Percentiles rank a stretch among this genome's conserved stretches.
Evolutionary conservation across 2,113 vertebrate species (phyloP).

Genomic region (Fulica atra): DNA sequence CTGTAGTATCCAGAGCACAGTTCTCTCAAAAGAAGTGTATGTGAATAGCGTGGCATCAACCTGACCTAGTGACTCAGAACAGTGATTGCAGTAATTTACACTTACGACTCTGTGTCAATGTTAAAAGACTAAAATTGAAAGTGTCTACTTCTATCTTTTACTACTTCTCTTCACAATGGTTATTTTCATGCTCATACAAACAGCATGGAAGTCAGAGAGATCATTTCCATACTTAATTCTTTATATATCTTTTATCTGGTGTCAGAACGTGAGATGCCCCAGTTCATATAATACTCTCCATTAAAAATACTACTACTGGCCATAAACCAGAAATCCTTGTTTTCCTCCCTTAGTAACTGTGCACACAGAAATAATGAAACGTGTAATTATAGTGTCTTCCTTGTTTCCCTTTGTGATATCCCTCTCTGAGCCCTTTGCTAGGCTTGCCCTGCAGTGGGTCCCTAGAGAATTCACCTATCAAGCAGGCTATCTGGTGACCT

Average conservation of each 20-base stretch:
- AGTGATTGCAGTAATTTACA: constrained; percentile 24
- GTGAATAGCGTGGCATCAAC: neutral
- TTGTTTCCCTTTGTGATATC: neutral
- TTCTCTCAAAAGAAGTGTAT: neutral
- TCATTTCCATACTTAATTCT: neutral
- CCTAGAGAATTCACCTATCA: neutral
- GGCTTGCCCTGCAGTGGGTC: neutral
- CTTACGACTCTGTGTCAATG: neutral
- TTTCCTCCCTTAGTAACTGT: neutral
- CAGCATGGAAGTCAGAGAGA: neutral
- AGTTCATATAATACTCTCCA: neutral
- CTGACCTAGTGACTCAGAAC: neutral
- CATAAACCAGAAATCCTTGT: neutral
- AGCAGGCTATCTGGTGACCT: neutral
- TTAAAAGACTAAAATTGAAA: constrained; percentile 1
- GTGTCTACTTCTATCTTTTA: neutral
- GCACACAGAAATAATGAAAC: neutral
- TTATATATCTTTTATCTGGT: neutral
- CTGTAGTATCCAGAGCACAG: neutral
- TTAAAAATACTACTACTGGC: neutral
- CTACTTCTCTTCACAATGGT: neutral
- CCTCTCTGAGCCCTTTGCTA: neutral
- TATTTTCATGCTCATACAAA: neutral
- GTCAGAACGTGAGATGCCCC: neutral
- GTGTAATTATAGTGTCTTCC: neutral